Conservation (phyloP, 2,888 invertebrate species). For the Bugulina stolonifera region DNA sequence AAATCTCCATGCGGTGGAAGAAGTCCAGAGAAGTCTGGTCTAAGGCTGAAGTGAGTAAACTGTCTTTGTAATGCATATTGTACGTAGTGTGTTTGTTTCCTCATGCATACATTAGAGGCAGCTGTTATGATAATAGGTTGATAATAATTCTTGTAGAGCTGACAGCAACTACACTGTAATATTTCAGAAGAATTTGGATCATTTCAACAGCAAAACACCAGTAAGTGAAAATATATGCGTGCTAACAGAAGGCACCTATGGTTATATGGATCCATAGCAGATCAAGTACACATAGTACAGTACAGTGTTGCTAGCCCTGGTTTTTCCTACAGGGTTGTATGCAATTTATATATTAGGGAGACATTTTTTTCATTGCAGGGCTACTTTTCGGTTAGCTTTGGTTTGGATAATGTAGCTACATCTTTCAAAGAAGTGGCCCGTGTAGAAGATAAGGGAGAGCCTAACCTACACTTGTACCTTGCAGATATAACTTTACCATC, state of each 20-base stretch:
- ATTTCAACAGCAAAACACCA: conserved; percentile 33
- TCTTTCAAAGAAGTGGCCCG: conserved; percentile 27
- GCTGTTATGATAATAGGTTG: too few relatives aligned
- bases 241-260: too few relatives aligned
- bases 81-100: too few relatives aligned
- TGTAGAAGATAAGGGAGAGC: conserved; percentile 32
- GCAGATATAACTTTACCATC: conserved; percentile 31
- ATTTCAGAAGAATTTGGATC: conserved; percentile 39
- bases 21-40: neutral
- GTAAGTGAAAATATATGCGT: conserved; percentile 28
- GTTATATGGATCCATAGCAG: too few relatives aligned
- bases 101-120: too few relatives aligned
- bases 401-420: conserved; percentile 14
- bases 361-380: conserved; percentile 31
- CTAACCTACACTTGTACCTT: conserved; percentile 31
- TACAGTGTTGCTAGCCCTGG: too few relatives aligned
- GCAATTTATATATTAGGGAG: too few relatives aligned
- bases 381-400: conserved; percentile 30
- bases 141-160: too few relatives aligned
- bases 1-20: conserved; percentile 32
- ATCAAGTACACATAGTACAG: too few relatives aligned
- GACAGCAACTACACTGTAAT: conserved; percentile 34
- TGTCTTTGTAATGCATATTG: too few relatives aligned
- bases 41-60: neutral
- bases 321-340: too few relatives aligned